Evolutionary conservation across 2,113 vertebrate genomes (phyloP).

Genomic region (Cyprinodon brontotheroides): DNA sequence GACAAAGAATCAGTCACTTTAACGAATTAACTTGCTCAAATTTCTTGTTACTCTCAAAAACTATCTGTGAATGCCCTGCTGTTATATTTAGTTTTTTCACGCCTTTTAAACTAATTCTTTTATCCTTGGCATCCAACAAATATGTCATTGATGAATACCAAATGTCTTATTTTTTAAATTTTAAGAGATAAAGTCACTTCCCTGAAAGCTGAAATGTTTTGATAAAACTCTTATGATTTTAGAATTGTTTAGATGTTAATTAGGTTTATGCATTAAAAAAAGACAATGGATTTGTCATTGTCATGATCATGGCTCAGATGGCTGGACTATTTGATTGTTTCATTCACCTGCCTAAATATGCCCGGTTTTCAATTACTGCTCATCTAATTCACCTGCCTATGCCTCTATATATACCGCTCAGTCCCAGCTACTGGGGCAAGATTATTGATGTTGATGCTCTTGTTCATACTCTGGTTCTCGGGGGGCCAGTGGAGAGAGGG

Average conservation of each 20-base stretch:
- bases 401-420: too few relatives aligned
- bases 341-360: too few relatives aligned
- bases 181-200: neutral
- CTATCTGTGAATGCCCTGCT: constrained; percentile 22
- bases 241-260: neutral
- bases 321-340: too few relatives aligned
- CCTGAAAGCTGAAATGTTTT: neutral
- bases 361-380: too few relatives aligned
- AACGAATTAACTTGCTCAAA: constrained; percentile 53
- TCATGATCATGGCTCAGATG: too few relatives aligned
- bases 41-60: constrained; percentile 32
- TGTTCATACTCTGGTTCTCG: too few relatives aligned
- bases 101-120: neutral
- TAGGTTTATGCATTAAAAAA: neutral
- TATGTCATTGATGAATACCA: neutral
- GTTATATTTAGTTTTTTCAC: neutral
- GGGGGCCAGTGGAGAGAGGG: too few relatives aligned
- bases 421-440: too few relatives aligned
- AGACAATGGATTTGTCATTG: neutral
- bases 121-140: neutral
- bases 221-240: neutral
- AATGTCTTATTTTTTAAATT: neutral
- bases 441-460: too few relatives aligned
- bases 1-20: constrained; percentile 63
- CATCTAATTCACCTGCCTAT: too few relatives aligned